Conservation (phyloP, 2,113 vertebrate genomes). For the Struthidea cinerea region DNA sequence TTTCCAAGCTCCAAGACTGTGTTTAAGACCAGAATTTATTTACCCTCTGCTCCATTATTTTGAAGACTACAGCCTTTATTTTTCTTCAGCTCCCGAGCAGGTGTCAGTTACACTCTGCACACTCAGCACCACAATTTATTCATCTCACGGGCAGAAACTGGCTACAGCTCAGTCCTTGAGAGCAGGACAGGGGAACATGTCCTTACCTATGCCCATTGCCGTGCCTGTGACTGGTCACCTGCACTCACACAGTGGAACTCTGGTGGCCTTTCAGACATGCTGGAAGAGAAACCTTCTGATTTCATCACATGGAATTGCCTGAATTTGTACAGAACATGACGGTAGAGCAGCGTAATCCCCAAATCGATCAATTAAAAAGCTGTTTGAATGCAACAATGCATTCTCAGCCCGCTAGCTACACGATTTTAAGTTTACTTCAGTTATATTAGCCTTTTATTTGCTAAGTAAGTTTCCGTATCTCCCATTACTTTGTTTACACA, state of each 20-base stretch:
- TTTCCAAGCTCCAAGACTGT: background rate
- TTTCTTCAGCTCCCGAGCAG: background rate
- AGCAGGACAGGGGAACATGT: background rate
- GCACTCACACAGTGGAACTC: background rate
- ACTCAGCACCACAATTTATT: background rate
- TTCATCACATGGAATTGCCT: background rate
- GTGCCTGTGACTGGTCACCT: background rate
- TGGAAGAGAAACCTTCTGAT: background rate
- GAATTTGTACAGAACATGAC: background rate
- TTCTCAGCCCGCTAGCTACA: background rate
- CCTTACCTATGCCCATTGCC: background rate
- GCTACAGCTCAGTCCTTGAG: background rate
- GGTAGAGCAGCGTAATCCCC: background rate
- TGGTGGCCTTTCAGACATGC: background rate
- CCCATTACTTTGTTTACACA: background rate
- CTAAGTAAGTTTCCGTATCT: background rate
- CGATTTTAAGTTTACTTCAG: background rate
- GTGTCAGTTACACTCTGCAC: background rate
- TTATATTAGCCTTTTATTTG: background rate
- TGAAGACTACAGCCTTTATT: background rate
- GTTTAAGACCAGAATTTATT: background rate
- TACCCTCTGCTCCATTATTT: background rate
- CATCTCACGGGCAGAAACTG: accelerated
- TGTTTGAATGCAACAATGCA: background rate
- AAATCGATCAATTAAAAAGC: background rate